Conservation (phyloP, 1,140 invertebrate genomes). For the Apocrypta bakeri region DNA sequence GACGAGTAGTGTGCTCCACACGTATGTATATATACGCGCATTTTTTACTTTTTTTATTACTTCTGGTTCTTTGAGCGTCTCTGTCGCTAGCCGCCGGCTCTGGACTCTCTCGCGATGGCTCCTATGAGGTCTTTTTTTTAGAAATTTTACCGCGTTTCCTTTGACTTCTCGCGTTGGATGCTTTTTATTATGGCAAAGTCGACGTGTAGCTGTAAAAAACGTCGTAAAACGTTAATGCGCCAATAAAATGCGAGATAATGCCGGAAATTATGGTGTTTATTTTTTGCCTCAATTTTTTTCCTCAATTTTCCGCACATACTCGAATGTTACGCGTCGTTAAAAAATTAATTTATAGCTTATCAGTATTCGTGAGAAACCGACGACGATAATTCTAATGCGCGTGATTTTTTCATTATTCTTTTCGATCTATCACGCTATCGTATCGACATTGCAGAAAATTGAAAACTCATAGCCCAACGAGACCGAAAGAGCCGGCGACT, state of each 20-base stretch:
- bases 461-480: background rate
- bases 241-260: slow-evolving; percentile 33
- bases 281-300: slow-evolving; percentile 35
- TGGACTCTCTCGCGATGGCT: background rate
- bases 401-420: background rate
- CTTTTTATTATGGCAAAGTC: background rate
- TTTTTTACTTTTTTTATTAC: slow-evolving; percentile 1
- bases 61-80: background rate
- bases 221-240: slow-evolving; percentile 37
- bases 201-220: slow-evolving; percentile 8
- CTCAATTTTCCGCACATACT: background rate
- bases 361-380: background rate
- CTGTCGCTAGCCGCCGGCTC: background rate
- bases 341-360: slow-evolving; percentile 15
- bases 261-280: slow-evolving; percentile 35
- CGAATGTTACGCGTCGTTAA: background rate
- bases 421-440: too few relatives aligned
- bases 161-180: background rate
- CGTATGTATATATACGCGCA: slow-evolving; percentile 22
- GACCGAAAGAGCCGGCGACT: slow-evolving; percentile 12
- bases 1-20: slow-evolving; percentile 4
- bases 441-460: too few relatives aligned
- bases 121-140: background rate
- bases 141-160: background rate
- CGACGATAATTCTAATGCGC: too few relatives aligned